Evolutionary conservation across 2,888 invertebrate genomes (phyloP), one percentile per base, ranked within the genome.

Genomic region (Cephus runcator): DNA sequence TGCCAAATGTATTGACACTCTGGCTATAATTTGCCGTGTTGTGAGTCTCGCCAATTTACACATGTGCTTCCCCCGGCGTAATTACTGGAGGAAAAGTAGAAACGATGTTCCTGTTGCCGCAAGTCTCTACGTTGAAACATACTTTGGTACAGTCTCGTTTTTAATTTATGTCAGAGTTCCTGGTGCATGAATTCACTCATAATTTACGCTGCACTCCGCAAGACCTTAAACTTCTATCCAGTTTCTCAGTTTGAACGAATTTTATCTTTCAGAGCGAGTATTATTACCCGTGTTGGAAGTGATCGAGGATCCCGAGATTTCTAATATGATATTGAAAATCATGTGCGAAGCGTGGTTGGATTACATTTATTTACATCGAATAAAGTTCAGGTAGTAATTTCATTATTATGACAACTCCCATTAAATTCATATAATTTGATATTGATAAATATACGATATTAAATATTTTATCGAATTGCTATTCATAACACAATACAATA

Each of bases 301-400:
- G 73, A 95, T 96, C 4, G 94, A 94, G 77, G 95, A 97, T 87
- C 93, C 95, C 75, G 92, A 94, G 11, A 95, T 96, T 71, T 93
- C 95, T 35, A 96, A 96, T 86, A 95, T 96, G 93, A 94, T 96
- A 76, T 92, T 97, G 56, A 95, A 95, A 88, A 94, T 97, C 40
- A 95, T 97, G 93, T 96, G 97, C 87, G 97, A 97, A 90, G 95
- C 97, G 0, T 97, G 97, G 97, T 92, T 97, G 76, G 96, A 97
- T 90, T 96, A 96, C 86, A 97, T 97, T 83, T 97, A 96, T 89
- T 94, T 95, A 74, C 95, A 96, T 83, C 95, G 95, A 90, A 95
- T 97, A 34, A 96, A 96, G 89, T 97, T 97, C 91, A 96, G 92
- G 93, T 93, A 81, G 93, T 93, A 81, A 81, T 79, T 69, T 71